Percentiles rank a stretch among this genome's conserved stretches.
phyloP scores from a whole-genome alignment of 2,888 invertebrate genomes.

The Alitta virens region DNA sequence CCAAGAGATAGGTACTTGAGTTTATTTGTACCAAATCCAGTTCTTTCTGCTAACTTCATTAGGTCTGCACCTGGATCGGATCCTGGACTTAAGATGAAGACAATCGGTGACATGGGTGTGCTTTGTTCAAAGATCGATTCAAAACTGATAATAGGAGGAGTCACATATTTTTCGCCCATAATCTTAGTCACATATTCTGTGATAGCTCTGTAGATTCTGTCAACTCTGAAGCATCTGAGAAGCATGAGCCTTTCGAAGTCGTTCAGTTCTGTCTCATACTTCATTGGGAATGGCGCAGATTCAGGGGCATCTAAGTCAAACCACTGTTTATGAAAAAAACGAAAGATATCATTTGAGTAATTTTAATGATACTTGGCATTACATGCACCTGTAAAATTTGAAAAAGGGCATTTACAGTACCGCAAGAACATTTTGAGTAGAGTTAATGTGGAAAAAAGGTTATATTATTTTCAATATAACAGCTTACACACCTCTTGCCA shows the following conservation, averaged over 20 bases:
- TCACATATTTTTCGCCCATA: constrained; percentile 75
- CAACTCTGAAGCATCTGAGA: constrained; percentile 83
- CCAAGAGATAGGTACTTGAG: constrained; percentile 59
- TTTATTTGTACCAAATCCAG: constrained; percentile 56
- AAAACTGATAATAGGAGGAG: constrained; percentile 82
- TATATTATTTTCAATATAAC: too few relatives aligned
- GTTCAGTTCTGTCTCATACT: constrained; percentile 67
- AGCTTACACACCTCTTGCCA: constrained; percentile 68
- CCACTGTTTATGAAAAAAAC: constrained; percentile 64
- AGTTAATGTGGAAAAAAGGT: too few relatives aligned
- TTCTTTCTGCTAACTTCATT: constrained; percentile 57
- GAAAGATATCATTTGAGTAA: too few relatives aligned
- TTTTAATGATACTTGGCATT: too few relatives aligned
- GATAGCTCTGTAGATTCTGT: constrained; percentile 82
- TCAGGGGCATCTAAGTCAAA: constrained; percentile 83
- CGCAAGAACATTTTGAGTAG: too few relatives aligned
- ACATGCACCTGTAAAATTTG: too few relatives aligned
- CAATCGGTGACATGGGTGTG: constrained; percentile 65
- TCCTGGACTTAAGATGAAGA: constrained; percentile 58
- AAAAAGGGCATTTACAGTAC: too few relatives aligned
- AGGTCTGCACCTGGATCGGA: constrained; percentile 59
- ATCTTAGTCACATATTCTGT: constrained; percentile 69
- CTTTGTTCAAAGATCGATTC: constrained; percentile 84
- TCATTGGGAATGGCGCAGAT: constrained; percentile 68
- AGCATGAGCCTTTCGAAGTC: constrained; percentile 75